phyloP scores from a whole-genome alignment of 2,797 vertebrate species.

The Lepidocolaptes lacrymiger region DNA sequence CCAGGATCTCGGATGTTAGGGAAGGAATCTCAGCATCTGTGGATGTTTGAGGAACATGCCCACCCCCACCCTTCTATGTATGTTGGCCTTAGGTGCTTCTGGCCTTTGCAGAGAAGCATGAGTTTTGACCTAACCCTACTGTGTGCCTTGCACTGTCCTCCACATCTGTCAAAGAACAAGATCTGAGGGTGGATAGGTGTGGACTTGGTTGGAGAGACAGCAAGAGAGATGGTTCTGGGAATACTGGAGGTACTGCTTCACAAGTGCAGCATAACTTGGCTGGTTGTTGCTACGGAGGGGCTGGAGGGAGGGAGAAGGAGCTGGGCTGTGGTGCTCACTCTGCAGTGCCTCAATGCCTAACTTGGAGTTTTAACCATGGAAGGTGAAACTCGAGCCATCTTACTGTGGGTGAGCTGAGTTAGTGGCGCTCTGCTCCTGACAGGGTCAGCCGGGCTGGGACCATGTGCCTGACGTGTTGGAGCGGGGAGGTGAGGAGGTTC shows the following conservation, averaged over 20 bases:
- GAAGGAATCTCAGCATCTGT: neutral
- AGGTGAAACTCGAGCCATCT: neutral
- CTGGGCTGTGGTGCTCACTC: neutral
- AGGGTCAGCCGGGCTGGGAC: neutral
- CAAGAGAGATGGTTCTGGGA: fast-evolving
- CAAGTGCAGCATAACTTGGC: neutral
- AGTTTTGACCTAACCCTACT: neutral
- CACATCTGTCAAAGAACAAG: neutral
- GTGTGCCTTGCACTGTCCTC: neutral
- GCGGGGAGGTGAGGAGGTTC: neutral
- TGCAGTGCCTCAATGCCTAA: neutral
- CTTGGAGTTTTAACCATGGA: neutral
- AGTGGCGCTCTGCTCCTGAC: fast-evolving
- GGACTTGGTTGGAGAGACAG: neutral
- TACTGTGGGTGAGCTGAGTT: neutral
- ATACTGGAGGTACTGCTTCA: neutral
- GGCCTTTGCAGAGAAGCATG: neutral
- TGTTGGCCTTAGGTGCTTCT: neutral
- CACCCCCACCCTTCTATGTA: neutral
- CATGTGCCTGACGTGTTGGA: fast-evolving
- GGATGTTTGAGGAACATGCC: neutral
- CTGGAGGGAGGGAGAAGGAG: neutral
- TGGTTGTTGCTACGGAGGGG: neutral
- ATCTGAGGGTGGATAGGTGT: neutral
- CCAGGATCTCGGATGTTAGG: too few relatives aligned